Percentiles rank a stretch among this genome's conserved stretches.
phyloP scores from a whole-genome alignment of 2,797 vertebrate species.

The Rhinogobio ventralis region DNA sequence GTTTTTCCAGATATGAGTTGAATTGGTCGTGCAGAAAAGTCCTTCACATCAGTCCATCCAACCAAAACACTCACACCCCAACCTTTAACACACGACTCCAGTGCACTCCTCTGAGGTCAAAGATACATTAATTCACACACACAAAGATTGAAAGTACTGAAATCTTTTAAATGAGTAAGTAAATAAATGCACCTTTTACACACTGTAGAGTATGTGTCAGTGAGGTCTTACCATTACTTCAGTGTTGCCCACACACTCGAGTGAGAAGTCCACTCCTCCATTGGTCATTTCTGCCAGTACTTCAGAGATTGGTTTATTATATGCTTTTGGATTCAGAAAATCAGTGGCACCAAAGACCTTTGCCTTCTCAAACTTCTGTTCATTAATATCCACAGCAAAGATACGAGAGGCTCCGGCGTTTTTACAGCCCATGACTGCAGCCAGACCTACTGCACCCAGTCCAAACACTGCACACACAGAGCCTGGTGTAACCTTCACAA shows the following conservation, averaged over 20 bases:
- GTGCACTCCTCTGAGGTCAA: constrained; percentile 82
- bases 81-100: constrained; percentile 88
- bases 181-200: background rate
- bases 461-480: constrained; percentile 94
- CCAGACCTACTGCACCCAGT: constrained; percentile 92
- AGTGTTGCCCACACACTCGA: constrained; percentile 93
- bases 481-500: constrained; percentile 86
- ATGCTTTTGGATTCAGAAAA: constrained; percentile 88
- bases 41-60: constrained; percentile 86
- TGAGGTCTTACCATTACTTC: constrained; percentile 86
- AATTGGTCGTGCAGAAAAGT: constrained; percentile 84
- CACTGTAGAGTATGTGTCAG: background rate
- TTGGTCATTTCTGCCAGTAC: constrained; percentile 88
- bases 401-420: constrained; percentile 88
- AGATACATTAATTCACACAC: background rate
- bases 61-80: constrained; percentile 92
- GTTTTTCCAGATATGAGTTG: constrained; percentile 89
- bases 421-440: constrained; percentile 95
- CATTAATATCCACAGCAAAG: constrained; percentile 90
- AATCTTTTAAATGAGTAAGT: background rate
- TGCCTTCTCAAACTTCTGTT: constrained; percentile 87
- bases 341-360: constrained; percentile 91
- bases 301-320: constrained; percentile 84
- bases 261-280: constrained; percentile 91
- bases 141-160: background rate